Evolutionary conservation across 2,888 invertebrate species (phyloP).

Genomic region (Rotaria socialis): DNA sequence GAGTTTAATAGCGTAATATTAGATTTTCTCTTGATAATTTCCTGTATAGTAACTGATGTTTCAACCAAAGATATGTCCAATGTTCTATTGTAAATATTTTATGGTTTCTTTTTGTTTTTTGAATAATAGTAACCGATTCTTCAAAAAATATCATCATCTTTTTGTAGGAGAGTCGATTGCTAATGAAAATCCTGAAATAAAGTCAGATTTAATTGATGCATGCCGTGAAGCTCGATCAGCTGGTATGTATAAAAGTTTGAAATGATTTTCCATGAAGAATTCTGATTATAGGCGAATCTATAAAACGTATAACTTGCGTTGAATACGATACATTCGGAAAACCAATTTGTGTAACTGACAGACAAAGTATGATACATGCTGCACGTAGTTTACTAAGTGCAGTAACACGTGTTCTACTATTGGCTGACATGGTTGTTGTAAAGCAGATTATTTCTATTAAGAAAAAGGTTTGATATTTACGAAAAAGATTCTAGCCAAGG

Average conservation of each 20-base stretch:
- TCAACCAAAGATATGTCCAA: too few species aligned
- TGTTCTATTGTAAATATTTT: too few species aligned
- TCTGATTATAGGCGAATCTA: constrained; percentile 71
- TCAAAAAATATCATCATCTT: too few species aligned
- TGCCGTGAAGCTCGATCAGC: constrained; percentile 92
- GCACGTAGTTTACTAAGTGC: constrained; percentile 86
- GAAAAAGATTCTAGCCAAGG: too few species aligned
- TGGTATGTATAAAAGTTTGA: constrained; percentile 65
- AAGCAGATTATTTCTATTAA: constrained; percentile 89
- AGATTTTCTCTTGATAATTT: too few species aligned
- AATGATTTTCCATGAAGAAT: background rate
- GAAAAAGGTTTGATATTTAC: constrained; percentile 71
- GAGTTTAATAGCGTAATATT: too few species aligned
- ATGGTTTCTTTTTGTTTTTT: too few species aligned
- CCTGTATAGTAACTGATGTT: too few species aligned
- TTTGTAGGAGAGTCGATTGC: constrained; percentile 80
- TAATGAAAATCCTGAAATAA: constrained; percentile 92
- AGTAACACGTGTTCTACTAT: constrained; percentile 85
- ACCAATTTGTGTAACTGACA: constrained; percentile 32
- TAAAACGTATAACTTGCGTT: constrained; percentile 77
- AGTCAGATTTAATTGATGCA: constrained; percentile 94
- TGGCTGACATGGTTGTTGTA: constrained; percentile 94
- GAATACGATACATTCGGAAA: constrained; percentile 60
- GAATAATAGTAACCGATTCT: too few species aligned
- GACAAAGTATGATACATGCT: constrained; percentile 71